phyloP scores from a whole-genome alignment of 64 coral and sea anemone species.

The Stichodactyla helianthus region DNA sequence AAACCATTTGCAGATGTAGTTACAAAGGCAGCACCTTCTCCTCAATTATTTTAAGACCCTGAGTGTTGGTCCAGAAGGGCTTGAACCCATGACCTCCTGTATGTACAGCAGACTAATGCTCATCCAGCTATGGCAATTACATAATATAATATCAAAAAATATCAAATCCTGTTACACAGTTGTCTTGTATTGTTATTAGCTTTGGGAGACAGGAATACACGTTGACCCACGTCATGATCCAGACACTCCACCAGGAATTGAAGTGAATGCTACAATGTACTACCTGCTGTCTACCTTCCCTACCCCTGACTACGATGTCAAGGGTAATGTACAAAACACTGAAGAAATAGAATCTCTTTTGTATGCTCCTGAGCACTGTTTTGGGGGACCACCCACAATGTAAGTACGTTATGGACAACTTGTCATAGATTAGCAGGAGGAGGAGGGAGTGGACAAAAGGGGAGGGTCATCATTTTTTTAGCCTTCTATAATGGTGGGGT shows the following conservation, averaged over 20 bases:
- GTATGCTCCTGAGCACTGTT: slow-evolving; percentile 89
- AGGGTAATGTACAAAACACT: slow-evolving; percentile 18
- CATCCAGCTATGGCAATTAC: too few relatives aligned
- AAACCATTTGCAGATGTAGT: too few relatives aligned
- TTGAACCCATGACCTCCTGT: too few relatives aligned
- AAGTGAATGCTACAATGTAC: slow-evolving; percentile 94
- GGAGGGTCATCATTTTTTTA: too few relatives aligned
- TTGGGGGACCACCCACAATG: slow-evolving; percentile 90
- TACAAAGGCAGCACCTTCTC: too few relatives aligned
- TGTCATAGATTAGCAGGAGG: not conserved
- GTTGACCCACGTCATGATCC: slow-evolving; percentile 78
- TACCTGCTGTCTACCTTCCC: slow-evolving; percentile 83
- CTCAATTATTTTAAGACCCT: too few relatives aligned
- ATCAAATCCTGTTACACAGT: too few relatives aligned
- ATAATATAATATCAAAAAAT: too few relatives aligned
- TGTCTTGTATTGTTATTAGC: not conserved
- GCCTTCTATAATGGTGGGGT: too few relatives aligned
- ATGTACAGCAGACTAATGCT: too few relatives aligned
- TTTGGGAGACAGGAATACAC: slow-evolving; percentile 82
- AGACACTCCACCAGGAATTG: slow-evolving; percentile 82
- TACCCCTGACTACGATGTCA: slow-evolving; percentile 18
- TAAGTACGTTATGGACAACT: slow-evolving; percentile 30
- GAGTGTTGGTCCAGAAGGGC: too few relatives aligned
- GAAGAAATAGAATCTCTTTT: slow-evolving; percentile 61
- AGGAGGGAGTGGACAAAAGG: not conserved